Conservation (phyloP, 1,140 invertebrate genomes). For the Drosophila sp. region DNA sequence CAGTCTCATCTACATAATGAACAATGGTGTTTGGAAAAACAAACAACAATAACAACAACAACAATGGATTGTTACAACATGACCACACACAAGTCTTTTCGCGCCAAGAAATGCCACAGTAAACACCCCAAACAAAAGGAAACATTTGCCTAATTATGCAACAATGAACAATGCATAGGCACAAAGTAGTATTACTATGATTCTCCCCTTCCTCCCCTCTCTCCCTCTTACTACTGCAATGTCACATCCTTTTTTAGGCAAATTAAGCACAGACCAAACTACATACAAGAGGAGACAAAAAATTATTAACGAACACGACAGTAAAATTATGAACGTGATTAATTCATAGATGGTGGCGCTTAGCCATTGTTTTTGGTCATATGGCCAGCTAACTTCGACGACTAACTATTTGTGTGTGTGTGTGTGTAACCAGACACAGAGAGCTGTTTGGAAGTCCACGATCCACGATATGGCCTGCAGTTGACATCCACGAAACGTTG, state of each 20-base stretch:
- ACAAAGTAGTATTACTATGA: slow-evolving; percentile 36
- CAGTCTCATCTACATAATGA: slow-evolving; percentile 61
- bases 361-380: slow-evolving; percentile 72
- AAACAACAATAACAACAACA: slow-evolving; percentile 19
- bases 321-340: slow-evolving; percentile 79
- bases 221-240: slow-evolving; percentile 9
- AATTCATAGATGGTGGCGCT: slow-evolving; percentile 81
- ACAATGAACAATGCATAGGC: slow-evolving; percentile 28
- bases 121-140: slow-evolving; percentile 57
- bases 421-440: neutral
- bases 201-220: slow-evolving; percentile 7
- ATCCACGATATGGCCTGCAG: slow-evolving; percentile 41
- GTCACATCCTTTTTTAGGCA: slow-evolving; percentile 71
- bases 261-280: slow-evolving; percentile 58
- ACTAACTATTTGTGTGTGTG: no score
- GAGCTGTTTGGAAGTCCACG: slow-evolving; percentile 7
- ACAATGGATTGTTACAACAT: slow-evolving; percentile 74
- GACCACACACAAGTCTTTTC: slow-evolving; percentile 79
- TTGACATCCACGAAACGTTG: slow-evolving; percentile 70
- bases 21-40: slow-evolving; percentile 52
- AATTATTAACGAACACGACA: slow-evolving; percentile 73
- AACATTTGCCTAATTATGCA: slow-evolving; percentile 70
- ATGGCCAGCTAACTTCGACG: slow-evolving; percentile 20
- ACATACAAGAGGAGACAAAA: slow-evolving; percentile 18
- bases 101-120: slow-evolving; percentile 69